Base-by-base conservation (phyloP, 2,797 vertebrate genomes). In the Paratrypauchen microcephalus region DNA sequence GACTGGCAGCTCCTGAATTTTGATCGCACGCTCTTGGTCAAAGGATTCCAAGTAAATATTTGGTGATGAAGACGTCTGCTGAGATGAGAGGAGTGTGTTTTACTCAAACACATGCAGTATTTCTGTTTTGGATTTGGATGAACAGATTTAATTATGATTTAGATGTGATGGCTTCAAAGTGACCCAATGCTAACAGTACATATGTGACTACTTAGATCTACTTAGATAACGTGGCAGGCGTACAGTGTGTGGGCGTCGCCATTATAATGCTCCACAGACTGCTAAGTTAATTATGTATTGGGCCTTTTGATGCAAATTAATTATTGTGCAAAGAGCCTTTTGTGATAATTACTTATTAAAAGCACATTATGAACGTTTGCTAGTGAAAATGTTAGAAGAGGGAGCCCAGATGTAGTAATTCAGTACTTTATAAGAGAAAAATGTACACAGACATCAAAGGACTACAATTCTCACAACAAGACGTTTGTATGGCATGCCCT, bases 271-370 rank as follows among this genome's bases (percentile, higher is more conserved):
- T 71, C 61, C 60, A 69, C 39, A 45, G n/a, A 24, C 79, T 77
- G 74, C 41, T 62, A 71, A 72, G 72, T 79, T 85, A 81, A 86
- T 84, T 75, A 72, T 66, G 76, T 66, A 66, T 66, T 70, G 28
- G 16, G 48, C 32, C 78, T 64, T 78, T 69, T 74, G 36, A 81
- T 75, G 59, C 18, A 36, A 54, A 21, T 70, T 68, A 59, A 74
- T 77, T 85, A 73, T 76, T 50, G 72, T 76, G 45, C 57, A 65
- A 73, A 76, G 50, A 74, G 56, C 6, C 13, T 61, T 77, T 80
- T 69, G 67, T 80, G 62, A 76, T 80, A 59, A 77, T 76, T 48
- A 52, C 48, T 70, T 69, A 65, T 80, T 77, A 75, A 78, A 71
- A 65, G 45, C 30, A 58, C 45, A 70, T 74, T 58, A 71, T 76